Evolutionary conservation across 2,113 vertebrate genomes (phyloP).

Genomic region (Eleginops maclovinus): DNA sequence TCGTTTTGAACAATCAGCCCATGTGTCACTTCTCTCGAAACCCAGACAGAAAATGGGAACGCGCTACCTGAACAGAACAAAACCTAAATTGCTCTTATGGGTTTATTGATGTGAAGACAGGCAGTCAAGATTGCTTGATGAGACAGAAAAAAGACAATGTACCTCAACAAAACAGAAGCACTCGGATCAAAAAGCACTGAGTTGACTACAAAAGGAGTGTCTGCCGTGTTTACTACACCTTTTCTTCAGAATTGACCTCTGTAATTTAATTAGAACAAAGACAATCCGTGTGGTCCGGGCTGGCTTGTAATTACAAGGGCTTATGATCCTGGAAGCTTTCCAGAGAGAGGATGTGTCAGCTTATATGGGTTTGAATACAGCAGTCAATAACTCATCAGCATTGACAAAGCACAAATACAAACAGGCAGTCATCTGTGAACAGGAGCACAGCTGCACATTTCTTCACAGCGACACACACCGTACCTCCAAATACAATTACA

Average conservation of each 20-base stretch:
- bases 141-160: slow-evolving; percentile 11
- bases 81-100: slow-evolving; percentile 2
- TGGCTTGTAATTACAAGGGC: slow-evolving; percentile 61
- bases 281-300: slow-evolving; percentile 42
- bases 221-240: background rate
- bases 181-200: slow-evolving; percentile 19
- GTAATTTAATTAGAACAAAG: slow-evolving; percentile 62
- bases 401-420: slow-evolving; percentile 52
- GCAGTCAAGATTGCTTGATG: slow-evolving; percentile 21
- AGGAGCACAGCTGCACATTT: slow-evolving; percentile 29
- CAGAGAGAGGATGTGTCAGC: slow-evolving; percentile 54
- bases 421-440: slow-evolving; percentile 63
- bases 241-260: slow-evolving; percentile 58
- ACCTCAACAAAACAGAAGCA: slow-evolving; percentile 11
- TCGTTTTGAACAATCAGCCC: background rate
- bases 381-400: slow-evolving; percentile 78
- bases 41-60: background rate
- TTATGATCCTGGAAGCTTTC: slow-evolving; percentile 51
- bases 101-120: slow-evolving; percentile 44
- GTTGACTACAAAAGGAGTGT: slow-evolving; percentile 22
- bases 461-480: slow-evolving; percentile 36
- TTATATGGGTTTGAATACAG: slow-evolving; percentile 54
- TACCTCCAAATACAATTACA: slow-evolving; percentile 30
- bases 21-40: background rate
- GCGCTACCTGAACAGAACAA: background rate